Percentiles rank a stretch among this genome's conserved stretches.
phyloP scores from a whole-genome alignment of 2,797 vertebrate species.

The Meda fulgida region DNA sequence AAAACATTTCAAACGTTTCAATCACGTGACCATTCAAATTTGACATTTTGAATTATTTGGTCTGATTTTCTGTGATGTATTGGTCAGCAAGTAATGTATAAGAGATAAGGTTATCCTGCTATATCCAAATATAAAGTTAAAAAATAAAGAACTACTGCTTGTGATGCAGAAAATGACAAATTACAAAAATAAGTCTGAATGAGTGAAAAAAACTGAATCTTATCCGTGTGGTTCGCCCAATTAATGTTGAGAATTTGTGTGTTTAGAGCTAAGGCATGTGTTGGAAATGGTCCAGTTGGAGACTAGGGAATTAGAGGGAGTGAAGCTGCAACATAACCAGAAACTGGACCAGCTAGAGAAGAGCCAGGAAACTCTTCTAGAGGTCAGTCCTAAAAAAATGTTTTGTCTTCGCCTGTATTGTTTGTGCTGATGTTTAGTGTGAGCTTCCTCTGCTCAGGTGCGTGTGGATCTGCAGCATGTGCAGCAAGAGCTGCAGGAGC shows the following conservation, averaged over 20 bases:
- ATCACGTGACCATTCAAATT: not conserved
- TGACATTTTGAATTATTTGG: not conserved
- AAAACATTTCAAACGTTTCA: not conserved
- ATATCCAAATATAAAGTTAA: not conserved
- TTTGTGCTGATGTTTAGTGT: slow-evolving; percentile 4
- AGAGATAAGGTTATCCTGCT: not conserved
- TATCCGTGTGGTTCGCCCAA: not conserved
- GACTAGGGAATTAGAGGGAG: slow-evolving; percentile 73
- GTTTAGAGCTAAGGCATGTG: slow-evolving; percentile 80
- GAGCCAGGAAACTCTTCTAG: slow-evolving; percentile 70
- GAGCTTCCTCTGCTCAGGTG: slow-evolving; percentile 68
- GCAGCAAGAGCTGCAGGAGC: slow-evolving; percentile 69
- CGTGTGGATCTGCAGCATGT: slow-evolving; percentile 75
- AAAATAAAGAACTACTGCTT: not conserved
- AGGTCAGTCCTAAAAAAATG: slow-evolving; percentile 70
- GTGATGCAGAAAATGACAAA: not conserved
- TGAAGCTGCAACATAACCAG: slow-evolving; percentile 78
- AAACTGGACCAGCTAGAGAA: slow-evolving; percentile 78
- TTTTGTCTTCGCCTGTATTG: not conserved
- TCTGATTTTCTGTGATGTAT: not conserved
- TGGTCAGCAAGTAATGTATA: not conserved
- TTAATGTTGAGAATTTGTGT: slow-evolving; percentile 15
- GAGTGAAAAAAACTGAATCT: not conserved
- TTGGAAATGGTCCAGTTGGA: slow-evolving; percentile 81
- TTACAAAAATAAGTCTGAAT: not conserved